Base-by-base conservation (phyloP, 2,113 vertebrate genomes). In the Glaucidium brasilianum region DNA sequence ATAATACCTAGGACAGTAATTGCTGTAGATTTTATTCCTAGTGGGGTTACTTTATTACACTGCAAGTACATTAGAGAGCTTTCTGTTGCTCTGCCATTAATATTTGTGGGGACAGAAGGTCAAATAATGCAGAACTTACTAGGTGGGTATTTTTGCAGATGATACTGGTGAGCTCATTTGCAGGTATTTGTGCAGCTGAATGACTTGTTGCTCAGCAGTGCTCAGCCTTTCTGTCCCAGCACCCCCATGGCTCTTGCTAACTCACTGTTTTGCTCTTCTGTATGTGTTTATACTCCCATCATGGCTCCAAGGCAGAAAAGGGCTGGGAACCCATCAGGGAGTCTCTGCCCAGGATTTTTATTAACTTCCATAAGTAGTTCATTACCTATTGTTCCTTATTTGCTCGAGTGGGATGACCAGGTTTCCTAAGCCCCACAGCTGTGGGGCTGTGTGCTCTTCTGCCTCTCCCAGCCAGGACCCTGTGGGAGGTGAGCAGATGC, bases 11-110 rank as follows among this genome's bases (percentile, higher is more conserved):
- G 81, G 81, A 71, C 2, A 2, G 94, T 84, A 92, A 92, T 94
- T 95, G 52, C 72, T 88, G 92, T n/a, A 59, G 60, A 37, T 90
- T 78, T 95, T 66, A 76, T 87, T 82, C 76, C 59, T 83, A 14
- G n/a, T 75, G 69, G 64, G 79, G 79, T 93, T 95, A 79, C 85
- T 88, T 90, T 75, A 84, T 96, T 88, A 92, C 47, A 18, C 41
- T 62, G 64, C 16, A 59, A 56, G 83, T 39, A 47, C 69, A 68
- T 89, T 35, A 80, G 63, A 80, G 56, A 88, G 34, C 21, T 80
- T 64, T 77, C 71, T 72, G 43, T 55, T 94, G 58, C 90, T 75
- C 92, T 96, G n/a, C 83, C 77, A 15, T 63, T 72, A 35, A 23
- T 92, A 74, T 85, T 34, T 43, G 50, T 25, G 37, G 20, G 90